Conservation (phyloP, 2,113 vertebrate genomes). For the Hyperoodon ampullatus region DNA sequence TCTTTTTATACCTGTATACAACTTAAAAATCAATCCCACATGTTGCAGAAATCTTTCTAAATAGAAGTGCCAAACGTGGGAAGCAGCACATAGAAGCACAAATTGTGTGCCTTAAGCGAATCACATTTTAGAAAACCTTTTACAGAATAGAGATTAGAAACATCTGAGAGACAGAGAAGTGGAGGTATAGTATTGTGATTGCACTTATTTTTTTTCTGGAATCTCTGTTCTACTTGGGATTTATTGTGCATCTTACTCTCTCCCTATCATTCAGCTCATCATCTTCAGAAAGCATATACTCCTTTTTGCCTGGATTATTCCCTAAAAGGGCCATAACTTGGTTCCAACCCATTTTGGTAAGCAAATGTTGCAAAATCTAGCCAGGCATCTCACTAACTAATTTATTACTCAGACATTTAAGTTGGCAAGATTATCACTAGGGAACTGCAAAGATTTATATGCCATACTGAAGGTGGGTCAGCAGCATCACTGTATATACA, state of each 20-base stretch:
- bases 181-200: not conserved
- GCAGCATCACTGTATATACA: not conserved
- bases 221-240: not conserved
- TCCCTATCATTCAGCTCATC: not conserved
- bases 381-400: not conserved
- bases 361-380: not conserved
- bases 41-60: conserved; percentile 7
- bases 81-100: not conserved
- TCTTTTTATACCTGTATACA: not conserved
- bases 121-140: not conserved
- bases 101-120: not conserved
- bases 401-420: not conserved
- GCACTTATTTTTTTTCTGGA: not conserved
- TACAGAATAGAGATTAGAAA: not conserved
- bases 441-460: not conserved
- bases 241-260: not conserved
- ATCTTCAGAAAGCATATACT: not conserved
- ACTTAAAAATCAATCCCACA: not conserved
- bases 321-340: not conserved
- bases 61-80: not conserved
- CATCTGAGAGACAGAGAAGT: not conserved
- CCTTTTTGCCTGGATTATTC: not conserved
- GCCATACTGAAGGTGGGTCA: not conserved
- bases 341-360: not conserved
- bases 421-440: not conserved